Evolutionary conservation across 2,113 vertebrate species (phyloP), one percentile per base, ranked within the genome.

Genomic region (Tonatia bakeri): DNA sequence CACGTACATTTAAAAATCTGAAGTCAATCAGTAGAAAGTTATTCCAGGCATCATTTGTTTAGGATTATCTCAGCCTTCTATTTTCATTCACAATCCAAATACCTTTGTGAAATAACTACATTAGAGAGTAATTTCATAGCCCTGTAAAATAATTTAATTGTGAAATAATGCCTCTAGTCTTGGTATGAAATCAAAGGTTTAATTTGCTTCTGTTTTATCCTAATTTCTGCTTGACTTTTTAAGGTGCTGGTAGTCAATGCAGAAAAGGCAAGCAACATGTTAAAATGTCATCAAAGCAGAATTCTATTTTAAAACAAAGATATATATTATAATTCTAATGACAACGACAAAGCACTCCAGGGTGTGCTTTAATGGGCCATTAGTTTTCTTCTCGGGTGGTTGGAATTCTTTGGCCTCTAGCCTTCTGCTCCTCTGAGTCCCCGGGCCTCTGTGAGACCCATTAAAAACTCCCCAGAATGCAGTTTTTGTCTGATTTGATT

Each of bases 321-420:
- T 95, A 92, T 94, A 97, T 91, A 97, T 97, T 97, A 95, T 97
- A 95, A 97, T 96, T 96, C 91, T 50, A 91, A 12, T 93, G 96
- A 96, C 85, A 95, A 91, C 24, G 59, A 92, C 95, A 96, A 88
- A 95, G 52, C 96, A 95, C 96, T 97, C 97, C 85, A n/a, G 95
- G 96, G 96, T 45, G 38, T 95, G 70, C 90, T 97, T 97, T 97
- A 97, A 97, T 96, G 96, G 97, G 52, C 97, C 97, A 98, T 97
- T 97, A 97, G 96, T 96, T 98, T 97, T 94, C 95, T 96, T 97
- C 84, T 95, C 11, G 3, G 81, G 91, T 97, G 82, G 96, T 81
- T 97, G 92, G 96, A 96, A 96, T 97, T 98, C 96, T 96, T 88
- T 97, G 97, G 95, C 97, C 97, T 97, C 94, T 97, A 95, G 96